Evolutionary conservation across 2,797 vertebrate genomes (phyloP).

Genomic region (Peromyscus eremicus): DNA sequence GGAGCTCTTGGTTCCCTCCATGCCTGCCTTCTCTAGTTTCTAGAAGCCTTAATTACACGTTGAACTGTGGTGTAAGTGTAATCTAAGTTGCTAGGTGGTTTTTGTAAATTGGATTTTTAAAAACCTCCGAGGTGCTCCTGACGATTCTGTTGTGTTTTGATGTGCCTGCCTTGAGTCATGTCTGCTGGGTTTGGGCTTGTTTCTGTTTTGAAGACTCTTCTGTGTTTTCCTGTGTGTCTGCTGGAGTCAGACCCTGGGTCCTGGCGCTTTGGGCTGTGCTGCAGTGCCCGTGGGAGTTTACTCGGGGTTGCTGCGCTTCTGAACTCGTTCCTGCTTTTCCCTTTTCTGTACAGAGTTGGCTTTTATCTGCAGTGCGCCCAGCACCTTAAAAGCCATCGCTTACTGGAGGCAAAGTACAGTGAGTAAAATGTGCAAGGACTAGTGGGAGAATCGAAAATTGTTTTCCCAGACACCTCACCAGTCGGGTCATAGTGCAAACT

Average conservation of each 20-base stretch:
- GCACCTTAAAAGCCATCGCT: fast-evolving
- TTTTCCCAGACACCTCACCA: not conserved
- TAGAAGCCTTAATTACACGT: not conserved
- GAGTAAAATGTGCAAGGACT: not conserved
- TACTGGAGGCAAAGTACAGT: not conserved
- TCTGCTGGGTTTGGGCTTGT: not conserved
- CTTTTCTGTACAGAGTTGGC: not conserved
- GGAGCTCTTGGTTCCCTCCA: not conserved
- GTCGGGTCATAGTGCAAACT: no score
- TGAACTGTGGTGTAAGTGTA: not conserved
- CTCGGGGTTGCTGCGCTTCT: not conserved
- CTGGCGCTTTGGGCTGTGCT: not conserved
- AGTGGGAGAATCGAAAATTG: not conserved
- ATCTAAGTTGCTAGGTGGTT: slow-evolving; percentile 16
- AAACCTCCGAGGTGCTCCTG: not conserved
- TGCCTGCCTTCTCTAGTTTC: not conserved
- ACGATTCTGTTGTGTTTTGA: not conserved
- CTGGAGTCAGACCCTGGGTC: not conserved
- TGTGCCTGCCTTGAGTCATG: not conserved
- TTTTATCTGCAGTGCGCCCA: fast-evolving
- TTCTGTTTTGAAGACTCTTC: not conserved
- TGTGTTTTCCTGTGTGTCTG: not conserved
- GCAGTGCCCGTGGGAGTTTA: fast-evolving
- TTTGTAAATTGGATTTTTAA: not conserved
- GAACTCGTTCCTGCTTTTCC: not conserved